A percentile compares a stretch with the other conserved stretches of the same genome.
These are phyloP conservation scores for Copidosoma floridanum DNA, from an alignment of 1,140 invertebrate species.

Conservation along the genomic window DNA sequence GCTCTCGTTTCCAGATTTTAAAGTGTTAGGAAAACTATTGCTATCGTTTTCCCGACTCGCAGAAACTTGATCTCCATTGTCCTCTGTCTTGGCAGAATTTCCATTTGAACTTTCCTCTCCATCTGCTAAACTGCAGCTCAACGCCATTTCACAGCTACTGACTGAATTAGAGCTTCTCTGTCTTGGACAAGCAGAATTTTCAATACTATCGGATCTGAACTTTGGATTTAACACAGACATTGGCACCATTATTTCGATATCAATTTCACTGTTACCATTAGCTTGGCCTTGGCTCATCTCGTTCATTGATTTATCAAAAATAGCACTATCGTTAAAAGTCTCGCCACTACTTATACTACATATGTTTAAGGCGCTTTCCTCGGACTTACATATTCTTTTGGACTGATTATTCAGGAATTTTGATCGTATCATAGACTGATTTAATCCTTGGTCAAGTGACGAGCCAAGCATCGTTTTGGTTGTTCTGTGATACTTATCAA, in stretches of 20 bases:
- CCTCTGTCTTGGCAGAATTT: constrained; percentile 34
- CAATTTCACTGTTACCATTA: constrained; percentile 34
- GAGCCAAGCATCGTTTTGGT: constrained; percentile 49
- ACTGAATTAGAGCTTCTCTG: constrained; percentile 54
- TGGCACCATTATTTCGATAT: constrained; percentile 53
- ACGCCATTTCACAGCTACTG: constrained; percentile 55
- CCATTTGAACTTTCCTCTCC: constrained; percentile 43
- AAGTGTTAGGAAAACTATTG: neutral
- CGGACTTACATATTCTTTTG: constrained; percentile 53
- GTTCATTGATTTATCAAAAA: constrained; percentile 32
- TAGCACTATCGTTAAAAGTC: constrained; percentile 38
- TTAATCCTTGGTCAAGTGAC: constrained; percentile 57
- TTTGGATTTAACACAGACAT: constrained; percentile 48
- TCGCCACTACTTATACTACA: constrained; percentile 46
- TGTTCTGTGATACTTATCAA: constrained; percentile 47
- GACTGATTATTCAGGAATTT: constrained; percentile 39
- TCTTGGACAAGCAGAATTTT: constrained; percentile 34
- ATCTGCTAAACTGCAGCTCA: constrained; percentile 47
- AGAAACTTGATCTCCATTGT: constrained; percentile 14
- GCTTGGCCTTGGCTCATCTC: constrained; percentile 5
- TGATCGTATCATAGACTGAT: constrained; percentile 46
- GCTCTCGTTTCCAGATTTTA: neutral
- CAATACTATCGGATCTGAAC: constrained; percentile 32
- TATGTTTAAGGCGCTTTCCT: constrained; percentile 51
- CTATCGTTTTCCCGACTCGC: constrained; percentile 15